Evolutionary conservation across 1,140 invertebrate species (phyloP).

Genomic region (Drosophila sp.): DNA sequence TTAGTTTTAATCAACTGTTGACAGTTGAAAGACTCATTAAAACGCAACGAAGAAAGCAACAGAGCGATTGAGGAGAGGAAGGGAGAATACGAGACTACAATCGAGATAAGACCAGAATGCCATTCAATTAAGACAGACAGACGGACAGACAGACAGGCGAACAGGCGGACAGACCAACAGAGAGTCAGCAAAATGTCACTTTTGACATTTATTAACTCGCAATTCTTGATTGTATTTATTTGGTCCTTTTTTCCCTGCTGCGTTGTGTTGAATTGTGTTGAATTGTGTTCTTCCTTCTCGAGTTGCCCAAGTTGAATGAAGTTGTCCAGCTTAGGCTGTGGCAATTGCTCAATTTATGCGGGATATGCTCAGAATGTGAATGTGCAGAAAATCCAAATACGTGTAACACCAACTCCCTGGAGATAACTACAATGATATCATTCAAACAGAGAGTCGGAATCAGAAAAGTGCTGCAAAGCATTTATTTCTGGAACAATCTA

Average conservation of each 20-base stretch:
- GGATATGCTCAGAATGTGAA: slow-evolving; percentile 26
- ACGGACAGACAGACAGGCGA: not conserved
- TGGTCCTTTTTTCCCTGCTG: slow-evolving; percentile 10
- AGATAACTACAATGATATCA: slow-evolving; percentile 4
- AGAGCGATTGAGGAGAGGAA: not conserved
- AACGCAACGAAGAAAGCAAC: slow-evolving; percentile 25
- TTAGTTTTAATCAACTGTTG: slow-evolving; percentile 58
- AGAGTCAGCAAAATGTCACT: slow-evolving; percentile 58
- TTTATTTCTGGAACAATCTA: no score
- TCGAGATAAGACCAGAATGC: slow-evolving; percentile 58
- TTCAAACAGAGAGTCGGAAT: not conserved
- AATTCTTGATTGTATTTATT: slow-evolving; percentile 57
- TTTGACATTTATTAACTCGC: slow-evolving; percentile 76
- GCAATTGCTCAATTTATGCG: slow-evolving; percentile 52
- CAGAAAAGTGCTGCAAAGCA: no score
- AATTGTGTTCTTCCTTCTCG: not conserved
- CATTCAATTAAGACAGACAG: slow-evolving; percentile 66
- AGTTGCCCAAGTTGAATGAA: slow-evolving; percentile 7
- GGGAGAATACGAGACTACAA: slow-evolving; percentile 31
- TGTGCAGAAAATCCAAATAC: slow-evolving; percentile 12
- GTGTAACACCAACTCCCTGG: slow-evolving; percentile 3
- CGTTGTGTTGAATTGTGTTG: slow-evolving; percentile 6
- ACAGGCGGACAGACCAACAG: not conserved
- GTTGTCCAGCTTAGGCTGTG: slow-evolving; percentile 35
- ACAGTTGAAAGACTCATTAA: slow-evolving; percentile 64